These are phyloP conservation scores for Margarornis squamiger DNA, from an alignment of 2,797 vertebrate genomes.

Conservation along the genomic window DNA sequence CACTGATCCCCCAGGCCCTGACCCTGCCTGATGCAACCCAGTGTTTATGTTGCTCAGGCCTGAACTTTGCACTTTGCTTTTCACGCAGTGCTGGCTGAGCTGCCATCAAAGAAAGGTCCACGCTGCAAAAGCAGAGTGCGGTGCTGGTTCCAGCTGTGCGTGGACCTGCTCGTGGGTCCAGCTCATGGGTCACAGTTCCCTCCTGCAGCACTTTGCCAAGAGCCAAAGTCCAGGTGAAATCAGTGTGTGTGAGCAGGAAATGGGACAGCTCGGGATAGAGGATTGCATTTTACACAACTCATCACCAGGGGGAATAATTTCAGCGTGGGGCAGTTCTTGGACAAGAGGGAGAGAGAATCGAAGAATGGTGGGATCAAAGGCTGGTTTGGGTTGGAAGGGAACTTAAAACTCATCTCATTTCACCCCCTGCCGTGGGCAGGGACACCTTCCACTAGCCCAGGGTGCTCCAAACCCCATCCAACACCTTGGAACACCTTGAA, in stretches of 20 bases:
- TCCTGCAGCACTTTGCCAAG: background rate
- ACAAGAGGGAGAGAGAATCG: fast-evolving
- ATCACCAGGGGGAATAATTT: fast-evolving
- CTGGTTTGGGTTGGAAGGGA: background rate
- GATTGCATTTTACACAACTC: background rate
- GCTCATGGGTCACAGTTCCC: background rate
- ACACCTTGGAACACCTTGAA: fast-evolving
- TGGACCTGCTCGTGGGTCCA: background rate
- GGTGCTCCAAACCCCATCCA: background rate
- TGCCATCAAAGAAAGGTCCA: background rate
- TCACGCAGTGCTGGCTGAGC: background rate
- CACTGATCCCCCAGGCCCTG: background rate
- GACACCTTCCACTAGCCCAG: background rate
- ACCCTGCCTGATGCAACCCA: background rate
- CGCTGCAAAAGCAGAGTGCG: background rate
- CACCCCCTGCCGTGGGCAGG: background rate
- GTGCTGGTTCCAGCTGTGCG: fast-evolving
- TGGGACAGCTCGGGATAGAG: too few relatives aligned
- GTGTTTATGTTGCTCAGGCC: background rate
- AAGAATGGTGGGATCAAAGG: background rate
- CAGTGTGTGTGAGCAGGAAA: background rate
- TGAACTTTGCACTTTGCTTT: background rate
- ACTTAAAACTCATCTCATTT: background rate
- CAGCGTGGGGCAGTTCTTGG: too few relatives aligned
- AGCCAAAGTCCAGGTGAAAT: background rate